Evolutionary conservation across 2,888 invertebrate species (phyloP).

Genomic region (Anoplius nigerrimus): DNA sequence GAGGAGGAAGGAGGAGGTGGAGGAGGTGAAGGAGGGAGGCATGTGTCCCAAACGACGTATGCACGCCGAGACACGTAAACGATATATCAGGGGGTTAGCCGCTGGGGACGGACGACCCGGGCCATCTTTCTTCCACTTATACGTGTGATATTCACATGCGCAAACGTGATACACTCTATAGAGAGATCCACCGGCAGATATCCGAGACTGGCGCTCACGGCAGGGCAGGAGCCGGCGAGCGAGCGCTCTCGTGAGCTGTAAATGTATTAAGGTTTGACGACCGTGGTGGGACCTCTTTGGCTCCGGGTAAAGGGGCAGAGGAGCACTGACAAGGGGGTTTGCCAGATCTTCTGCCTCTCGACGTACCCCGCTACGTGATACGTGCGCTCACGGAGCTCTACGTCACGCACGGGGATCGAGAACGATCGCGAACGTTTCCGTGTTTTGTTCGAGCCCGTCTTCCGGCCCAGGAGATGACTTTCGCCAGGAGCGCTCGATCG

Average conservation of each 20-base stretch:
- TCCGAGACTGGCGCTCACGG: conserved; percentile 50
- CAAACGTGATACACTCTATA: conserved; percentile 71
- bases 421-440: background rate
- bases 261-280: conserved; percentile 75
- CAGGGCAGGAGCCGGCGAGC: conserved; percentile 39
- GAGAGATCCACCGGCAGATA: conserved; percentile 66
- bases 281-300: conserved; percentile 68
- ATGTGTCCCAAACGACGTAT: conserved; percentile 74
- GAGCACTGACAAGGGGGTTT: conserved; percentile 24
- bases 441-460: background rate
- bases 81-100: conserved; percentile 75
- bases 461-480: background rate
- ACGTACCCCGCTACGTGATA: conserved; percentile 45
- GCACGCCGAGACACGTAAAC: conserved; percentile 75
- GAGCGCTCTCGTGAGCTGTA: conserved; percentile 69
- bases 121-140: conserved; percentile 74
- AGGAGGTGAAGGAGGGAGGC: conserved; percentile 54
- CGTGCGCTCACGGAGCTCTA: conserved; percentile 31
- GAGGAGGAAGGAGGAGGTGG: conserved; percentile 22
- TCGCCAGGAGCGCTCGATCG: too few species aligned
- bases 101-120: conserved; percentile 73
- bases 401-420: background rate
- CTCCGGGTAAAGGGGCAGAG: conserved; percentile 47
- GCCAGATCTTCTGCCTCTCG: conserved; percentile 38
- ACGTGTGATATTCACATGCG: conserved; percentile 69